These are phyloP conservation scores for Diglossa cyanea DNA, from an alignment of 2,797 vertebrate genomes.

Conservation along the genomic window DNA sequence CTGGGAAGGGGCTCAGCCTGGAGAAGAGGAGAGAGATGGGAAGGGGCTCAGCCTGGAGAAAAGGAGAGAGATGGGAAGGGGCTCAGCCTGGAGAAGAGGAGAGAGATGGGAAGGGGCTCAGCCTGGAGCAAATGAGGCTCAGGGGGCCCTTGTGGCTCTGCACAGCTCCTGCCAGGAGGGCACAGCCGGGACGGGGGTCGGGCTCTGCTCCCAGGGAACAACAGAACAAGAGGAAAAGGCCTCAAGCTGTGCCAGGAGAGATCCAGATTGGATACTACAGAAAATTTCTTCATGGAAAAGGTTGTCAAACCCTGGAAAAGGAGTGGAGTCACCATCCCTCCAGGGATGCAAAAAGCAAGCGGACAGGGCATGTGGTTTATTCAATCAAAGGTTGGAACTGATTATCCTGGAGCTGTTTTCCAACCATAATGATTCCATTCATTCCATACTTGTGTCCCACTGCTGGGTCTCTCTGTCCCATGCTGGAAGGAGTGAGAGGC, in stretches of 20 bases:
- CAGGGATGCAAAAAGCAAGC: neutral
- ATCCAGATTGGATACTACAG: too few relatives aligned
- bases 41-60: too few relatives aligned
- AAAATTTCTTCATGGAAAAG: neutral
- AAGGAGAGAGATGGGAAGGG: neutral
- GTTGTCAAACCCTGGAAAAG: neutral
- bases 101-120: neutral
- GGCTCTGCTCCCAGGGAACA: neutral
- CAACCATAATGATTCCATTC: neutral
- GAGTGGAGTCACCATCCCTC: neutral
- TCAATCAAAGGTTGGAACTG: neutral
- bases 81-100: neutral
- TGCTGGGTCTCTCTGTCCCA: accelerated
- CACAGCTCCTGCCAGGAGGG: neutral
- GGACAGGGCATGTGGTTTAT: neutral
- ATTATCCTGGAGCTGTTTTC: neutral
- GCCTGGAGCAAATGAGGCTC: neutral
- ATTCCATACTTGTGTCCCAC: neutral
- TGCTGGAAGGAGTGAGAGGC: too few relatives aligned
- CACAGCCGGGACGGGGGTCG: accelerated
- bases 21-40: neutral
- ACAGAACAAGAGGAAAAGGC: neutral
- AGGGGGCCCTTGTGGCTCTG: neutral
- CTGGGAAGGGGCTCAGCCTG: neutral
- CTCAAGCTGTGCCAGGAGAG: neutral